These are phyloP conservation scores for Malurus melanocephalus DNA, from an alignment of 2,113 vertebrate genomes.

Conservation along the genomic window DNA sequence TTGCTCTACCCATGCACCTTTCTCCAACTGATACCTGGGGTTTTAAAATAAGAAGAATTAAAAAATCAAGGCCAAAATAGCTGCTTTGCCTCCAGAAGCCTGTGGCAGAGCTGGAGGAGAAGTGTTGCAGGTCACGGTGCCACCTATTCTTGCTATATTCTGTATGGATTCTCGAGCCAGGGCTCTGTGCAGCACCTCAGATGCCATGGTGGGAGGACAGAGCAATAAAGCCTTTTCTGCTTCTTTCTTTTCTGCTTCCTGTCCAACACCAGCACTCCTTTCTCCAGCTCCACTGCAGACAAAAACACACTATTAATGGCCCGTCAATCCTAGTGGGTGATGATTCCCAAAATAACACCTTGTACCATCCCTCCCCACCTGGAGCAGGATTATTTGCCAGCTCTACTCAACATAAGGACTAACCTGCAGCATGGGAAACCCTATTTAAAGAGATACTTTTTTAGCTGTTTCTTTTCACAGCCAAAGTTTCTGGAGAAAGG, in stretches of 20 bases:
- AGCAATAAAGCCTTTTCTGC: neutral
- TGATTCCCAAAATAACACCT: neutral
- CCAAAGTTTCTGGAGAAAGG: neutral
- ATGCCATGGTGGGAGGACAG: neutral
- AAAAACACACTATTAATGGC: neutral
- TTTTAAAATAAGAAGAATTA: neutral
- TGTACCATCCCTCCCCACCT: neutral
- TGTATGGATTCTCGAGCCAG: accelerated
- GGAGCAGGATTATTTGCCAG: neutral
- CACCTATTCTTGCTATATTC: neutral
- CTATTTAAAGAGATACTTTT: neutral
- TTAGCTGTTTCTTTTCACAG: neutral
- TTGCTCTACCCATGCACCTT: neutral
- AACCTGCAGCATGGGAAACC: neutral
- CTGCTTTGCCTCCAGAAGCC: neutral
- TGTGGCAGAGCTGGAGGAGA: neutral
- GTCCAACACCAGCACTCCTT: neutral
- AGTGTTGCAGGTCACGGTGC: neutral
- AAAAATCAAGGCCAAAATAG: neutral
- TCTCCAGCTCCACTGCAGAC: neutral
- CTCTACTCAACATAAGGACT: neutral
- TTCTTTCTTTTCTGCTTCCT: neutral
- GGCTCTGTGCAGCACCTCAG: accelerated
- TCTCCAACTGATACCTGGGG: neutral
- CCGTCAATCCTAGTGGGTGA: neutral